These are phyloP conservation scores for Micromesistius poutassou DNA, from an alignment of 2,797 vertebrate genomes.

Conservation along the genomic window DNA sequence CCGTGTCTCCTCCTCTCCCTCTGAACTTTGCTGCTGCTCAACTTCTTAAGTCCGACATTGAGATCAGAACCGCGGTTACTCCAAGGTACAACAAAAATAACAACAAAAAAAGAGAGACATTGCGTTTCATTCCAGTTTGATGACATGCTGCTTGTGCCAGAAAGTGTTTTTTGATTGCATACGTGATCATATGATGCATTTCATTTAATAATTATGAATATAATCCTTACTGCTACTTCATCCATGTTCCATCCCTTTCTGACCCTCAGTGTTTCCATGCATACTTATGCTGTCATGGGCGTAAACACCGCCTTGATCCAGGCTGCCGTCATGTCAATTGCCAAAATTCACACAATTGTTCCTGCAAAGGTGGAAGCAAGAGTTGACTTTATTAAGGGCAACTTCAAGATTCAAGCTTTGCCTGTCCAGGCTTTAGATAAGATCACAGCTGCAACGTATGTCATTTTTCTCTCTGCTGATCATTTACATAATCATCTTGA, in stretches of 20 bases:
- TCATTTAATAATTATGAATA: not conserved
- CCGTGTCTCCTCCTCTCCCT: conserved; percentile 68
- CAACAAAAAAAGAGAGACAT: not conserved
- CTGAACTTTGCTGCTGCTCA: conserved; percentile 61
- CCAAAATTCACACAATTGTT: conserved; percentile 60
- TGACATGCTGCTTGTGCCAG: not conserved
- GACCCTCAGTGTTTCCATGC: conserved; percentile 66
- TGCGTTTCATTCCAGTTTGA: not conserved
- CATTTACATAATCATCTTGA: not conserved
- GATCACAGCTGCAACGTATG: conserved; percentile 65
- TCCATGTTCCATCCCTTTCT: conserved; percentile 26
- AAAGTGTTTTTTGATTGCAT: not conserved
- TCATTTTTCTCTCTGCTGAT: conserved; percentile 9
- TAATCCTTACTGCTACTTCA: not conserved
- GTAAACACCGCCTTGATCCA: conserved; percentile 76
- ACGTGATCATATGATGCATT: not conserved
- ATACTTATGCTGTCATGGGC: conserved; percentile 78
- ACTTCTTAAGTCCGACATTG: conserved; percentile 73
- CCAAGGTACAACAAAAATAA: conserved; percentile 67
- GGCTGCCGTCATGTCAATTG: conserved; percentile 69
- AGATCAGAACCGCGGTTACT: conserved; percentile 59
- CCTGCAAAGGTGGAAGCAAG: conserved; percentile 67
- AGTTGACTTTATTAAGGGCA: conserved; percentile 71
- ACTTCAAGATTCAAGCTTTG: conserved; percentile 73
- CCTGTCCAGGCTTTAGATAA: conserved; percentile 67